A percentile compares a stretch with the other conserved stretches of the same genome.
phyloP scores from a whole-genome alignment of 1,140 invertebrate genomes.

The Orius laevigatus region DNA sequence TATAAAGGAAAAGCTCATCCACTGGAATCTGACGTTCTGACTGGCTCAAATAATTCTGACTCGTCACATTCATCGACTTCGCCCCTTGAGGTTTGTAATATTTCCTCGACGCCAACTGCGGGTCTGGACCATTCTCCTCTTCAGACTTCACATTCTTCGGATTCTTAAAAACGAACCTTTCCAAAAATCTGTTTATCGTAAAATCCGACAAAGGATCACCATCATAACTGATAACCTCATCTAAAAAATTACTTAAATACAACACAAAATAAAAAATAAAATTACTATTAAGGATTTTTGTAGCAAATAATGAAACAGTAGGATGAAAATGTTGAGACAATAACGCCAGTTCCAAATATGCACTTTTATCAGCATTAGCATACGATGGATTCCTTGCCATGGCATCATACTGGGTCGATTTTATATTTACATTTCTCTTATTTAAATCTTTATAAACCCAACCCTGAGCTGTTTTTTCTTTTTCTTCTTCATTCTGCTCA shows the following conservation, averaged over 20 bases:
- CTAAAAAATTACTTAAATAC: constrained; percentile 27
- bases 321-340: constrained; percentile 76
- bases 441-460: constrained; percentile 19
- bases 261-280: constrained; percentile 13
- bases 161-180: constrained; percentile 92
- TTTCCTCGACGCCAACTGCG: constrained; percentile 38
- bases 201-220: constrained; percentile 91
- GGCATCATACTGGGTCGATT: constrained; percentile 44
- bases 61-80: constrained; percentile 45
- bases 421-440: constrained; percentile 12
- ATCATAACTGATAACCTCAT: constrained; percentile 57
- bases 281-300: constrained; percentile 57
- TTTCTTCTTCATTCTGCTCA: constrained; percentile 18
- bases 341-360: constrained; percentile 52
- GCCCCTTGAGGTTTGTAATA: constrained; percentile 43
- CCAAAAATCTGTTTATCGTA: constrained; percentile 72
- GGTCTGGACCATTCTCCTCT: constrained; percentile 29
- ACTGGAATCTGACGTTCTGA: constrained; percentile 53
- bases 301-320: constrained; percentile 73
- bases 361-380: constrained; percentile 50
- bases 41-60: constrained; percentile 48
- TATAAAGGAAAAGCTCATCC: constrained; percentile 66
- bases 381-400: constrained; percentile 66
- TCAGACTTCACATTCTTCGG: constrained; percentile 46
- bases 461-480: constrained; percentile 8